Evolutionary conservation across 1,140 invertebrate genomes (phyloP), one percentile per base, ranked within the genome.

Genomic region (Mylabris phalerata): DNA sequence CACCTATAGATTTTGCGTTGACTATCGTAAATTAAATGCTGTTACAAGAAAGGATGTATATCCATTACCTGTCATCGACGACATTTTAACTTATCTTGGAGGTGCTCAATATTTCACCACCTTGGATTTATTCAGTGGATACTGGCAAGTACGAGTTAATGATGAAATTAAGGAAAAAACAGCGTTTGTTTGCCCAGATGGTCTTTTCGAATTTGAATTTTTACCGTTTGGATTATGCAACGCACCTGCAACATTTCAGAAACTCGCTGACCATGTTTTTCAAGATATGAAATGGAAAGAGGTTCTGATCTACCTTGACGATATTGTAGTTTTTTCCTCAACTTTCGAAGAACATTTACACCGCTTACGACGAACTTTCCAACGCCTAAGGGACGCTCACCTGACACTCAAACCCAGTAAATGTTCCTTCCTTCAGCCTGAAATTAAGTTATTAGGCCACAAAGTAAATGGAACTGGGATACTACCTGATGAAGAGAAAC

Each of bases 161-260:
- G 13, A 13, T 13, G 13, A 13, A 13, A 13, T 0, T 1, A 13
- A 13, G 13, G 13, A 13, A 13, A 13, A 13, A 13, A 13, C 13
- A 13, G 13, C 13, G 1, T 13, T 13, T 13, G 13, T 13, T 13
- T 13, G 13, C 13, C 13, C 13, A 13, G 13, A 13, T 13, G 13
- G 13, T 13, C 13, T 13, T 1, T 13, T 13, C 13, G 13, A 13
- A 13, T 13, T 13, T 13, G 13, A 13, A 13, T 13, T 13, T 13
- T 13, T 13, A 13, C 13, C 13, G 0, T 13, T 13, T 13, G 13
- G 13, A 13, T 13, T 13, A 13, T 13, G 13, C 13, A 13, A 13
- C 1, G 13, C 61, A 3, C 63, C 61, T 1, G 13, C 61, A 4
- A 50, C 61, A 13, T 64, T 69, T 38, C 58, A 64, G 42, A 43